Percentiles rank a stretch among this genome's conserved stretches.
Conservation (phyloP, 2,888 invertebrate genomes). For the Malthinus seriepunctatus region DNA sequence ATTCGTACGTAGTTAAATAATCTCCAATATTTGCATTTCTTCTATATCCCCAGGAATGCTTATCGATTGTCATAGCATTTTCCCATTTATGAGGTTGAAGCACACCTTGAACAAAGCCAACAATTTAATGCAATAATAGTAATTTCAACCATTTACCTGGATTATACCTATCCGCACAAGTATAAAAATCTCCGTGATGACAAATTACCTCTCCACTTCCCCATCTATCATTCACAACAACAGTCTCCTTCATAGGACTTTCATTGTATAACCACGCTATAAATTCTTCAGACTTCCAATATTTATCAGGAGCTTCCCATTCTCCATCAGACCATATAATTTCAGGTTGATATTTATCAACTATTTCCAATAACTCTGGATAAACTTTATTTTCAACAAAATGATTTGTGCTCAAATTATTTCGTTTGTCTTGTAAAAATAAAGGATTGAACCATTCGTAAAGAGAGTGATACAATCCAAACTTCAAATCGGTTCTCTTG, state of each 20-base stretch:
- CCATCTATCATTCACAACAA: slow-evolving; percentile 96
- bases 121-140: not conserved
- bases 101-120: slow-evolving; percentile 51
- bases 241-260: slow-evolving; percentile 83
- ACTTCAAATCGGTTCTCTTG: slow-evolving; percentile 63
- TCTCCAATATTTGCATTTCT: slow-evolving; percentile 67
- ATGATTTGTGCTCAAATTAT: slow-evolving; percentile 63
- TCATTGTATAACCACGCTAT: slow-evolving; percentile 91
- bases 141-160: slow-evolving; percentile 59
- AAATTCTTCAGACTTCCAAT: slow-evolving; percentile 85
- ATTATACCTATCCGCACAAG: slow-evolving; percentile 82
- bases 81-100: slow-evolving; percentile 83
- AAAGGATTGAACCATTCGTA: slow-evolving; percentile 89
- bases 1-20: slow-evolving; percentile 64
- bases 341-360: slow-evolving; percentile 71
- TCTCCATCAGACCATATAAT: slow-evolving; percentile 94
- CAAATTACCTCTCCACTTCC: slow-evolving; percentile 73
- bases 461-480: slow-evolving; percentile 84
- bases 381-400: slow-evolving; percentile 73
- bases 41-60: slow-evolving; percentile 79
- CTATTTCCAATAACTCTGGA: slow-evolving; percentile 80
- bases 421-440: slow-evolving; percentile 71
- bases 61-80: slow-evolving; percentile 86
- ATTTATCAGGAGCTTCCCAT: slow-evolving; percentile 83
- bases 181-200: slow-evolving; percentile 85